A percentile compares a stretch with the other conserved stretches of the same genome.
phyloP scores from a whole-genome alignment of 92 coral and sea anemone species.

The Epizoanthus scotinus region DNA sequence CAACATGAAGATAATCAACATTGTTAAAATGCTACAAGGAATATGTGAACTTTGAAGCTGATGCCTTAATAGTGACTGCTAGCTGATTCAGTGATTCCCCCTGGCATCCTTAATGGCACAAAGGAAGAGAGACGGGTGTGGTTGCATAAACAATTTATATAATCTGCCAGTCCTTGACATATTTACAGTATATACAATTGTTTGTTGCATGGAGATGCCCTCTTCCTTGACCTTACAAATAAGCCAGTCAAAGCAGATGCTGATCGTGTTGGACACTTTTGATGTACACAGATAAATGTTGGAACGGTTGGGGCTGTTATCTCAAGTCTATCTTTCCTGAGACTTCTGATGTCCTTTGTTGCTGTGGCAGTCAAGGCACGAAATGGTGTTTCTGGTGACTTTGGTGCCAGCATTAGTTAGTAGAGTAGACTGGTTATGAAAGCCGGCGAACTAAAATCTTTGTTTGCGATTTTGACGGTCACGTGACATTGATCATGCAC shows the following conservation, averaged over 20 bases:
- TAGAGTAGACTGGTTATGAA: too few species aligned
- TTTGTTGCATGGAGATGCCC: not conserved
- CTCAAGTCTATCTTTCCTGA: constrained; percentile 26
- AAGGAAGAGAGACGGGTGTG: not conserved
- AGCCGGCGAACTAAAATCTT: too few species aligned
- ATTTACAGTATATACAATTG: too few species aligned
- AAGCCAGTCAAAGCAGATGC: not conserved
- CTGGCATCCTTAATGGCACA: constrained; percentile 20
- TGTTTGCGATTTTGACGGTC: too few species aligned
- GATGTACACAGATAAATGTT: constrained; percentile 27
- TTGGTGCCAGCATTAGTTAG: too few species aligned
- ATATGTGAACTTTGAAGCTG: constrained; percentile 60
- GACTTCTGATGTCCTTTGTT: constrained; percentile 14
- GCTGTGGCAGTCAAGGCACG: constrained; percentile 56
- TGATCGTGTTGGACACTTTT: not conserved
- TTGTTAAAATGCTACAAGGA: constrained; percentile 44
- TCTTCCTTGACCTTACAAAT: not conserved
- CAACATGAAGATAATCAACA: constrained; percentile 54
- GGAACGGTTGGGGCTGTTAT: constrained; percentile 14
- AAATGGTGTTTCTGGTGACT: constrained; percentile 29
- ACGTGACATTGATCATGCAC: too few species aligned
- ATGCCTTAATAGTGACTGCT: constrained; percentile 56
- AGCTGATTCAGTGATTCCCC: constrained; percentile 49
- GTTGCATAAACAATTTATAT: not conserved
- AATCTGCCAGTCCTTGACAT: not conserved